Evolutionary conservation across 37 sponge, comb jelly and placozoan genomes (phyloP), one percentile per base, ranked within the genome.

Genomic region (Mnemiopsis leidyi): DNA sequence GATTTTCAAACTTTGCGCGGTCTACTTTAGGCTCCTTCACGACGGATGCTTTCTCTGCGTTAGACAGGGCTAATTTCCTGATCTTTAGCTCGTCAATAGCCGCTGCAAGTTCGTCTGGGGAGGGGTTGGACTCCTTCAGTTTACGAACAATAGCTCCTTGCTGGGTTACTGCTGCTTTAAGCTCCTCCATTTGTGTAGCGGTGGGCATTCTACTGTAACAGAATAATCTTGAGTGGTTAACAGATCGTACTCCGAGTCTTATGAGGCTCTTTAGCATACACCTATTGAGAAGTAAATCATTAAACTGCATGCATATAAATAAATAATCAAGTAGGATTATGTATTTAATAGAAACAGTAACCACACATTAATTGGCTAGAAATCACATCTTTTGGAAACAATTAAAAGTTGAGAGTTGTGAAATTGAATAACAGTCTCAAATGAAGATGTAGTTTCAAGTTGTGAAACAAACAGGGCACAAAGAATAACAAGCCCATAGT

Each of bases 1-100:
- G 92, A 67, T 94, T 95, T 48, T 98, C 99, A 31, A 98, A 90
- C 16, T 92, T 94, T 69, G 77, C 69, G 0, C 97, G 85, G 68
- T 98, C 95, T 38, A 98, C 94, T 83, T 93, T 85, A n/a, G 90
- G 48, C 24, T 85, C 48, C 20, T 71, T 71, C 2, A 32, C 36
- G 20, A 32, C 79, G 32, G 36, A 2, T 38, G 73, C 75, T 38
- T 92, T 71, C 71, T 92, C 73, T 25, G 73, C 75, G 26, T 68
- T 92, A 1, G 68, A 23, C 31, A 92, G 71, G n/a, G 76, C 73
- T 18, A 69, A 31, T 23, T 92, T 92, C 26, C 90, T 85, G 48
- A 85, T 85, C 26, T 85, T 85, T 0, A 85, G 61, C 36, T 85
- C 90, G 20, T 36, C 39, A 39, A 85, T 26, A 85, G 90, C 90